Evolutionary conservation across 1,140 invertebrate species (phyloP), one percentile per base, ranked within the genome.

Genomic region (Orius insidiosus): DNA sequence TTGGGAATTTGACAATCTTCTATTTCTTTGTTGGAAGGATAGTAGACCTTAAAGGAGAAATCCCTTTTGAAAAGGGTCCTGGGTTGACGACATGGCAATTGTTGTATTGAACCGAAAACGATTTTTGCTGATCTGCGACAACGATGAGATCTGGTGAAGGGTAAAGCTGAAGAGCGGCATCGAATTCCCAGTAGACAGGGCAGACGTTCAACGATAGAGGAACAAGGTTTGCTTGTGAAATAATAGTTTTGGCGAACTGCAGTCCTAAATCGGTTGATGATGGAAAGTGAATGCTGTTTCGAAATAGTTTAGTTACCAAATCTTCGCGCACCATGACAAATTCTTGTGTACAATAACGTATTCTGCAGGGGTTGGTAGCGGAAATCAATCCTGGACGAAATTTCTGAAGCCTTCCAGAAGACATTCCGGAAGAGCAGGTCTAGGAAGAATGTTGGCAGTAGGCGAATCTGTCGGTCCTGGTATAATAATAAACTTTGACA

Each of bases 331-430:
- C 74, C 4, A 97, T 65, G 0, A 94, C 77, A 54, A 98, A 92
- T 67, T 96, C 87, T 60, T 90, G 87, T 0, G 85, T 89, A 61
- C 89, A 95, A 60, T 93, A 97, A 58, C 94, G 89, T 52, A 98
- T 75, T 45, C 89, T 74, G 60, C 87, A 94, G 0, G 94, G 94
- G 68, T 97, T 97, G 42, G 84, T 80, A 0, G 87, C 72, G 55
- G 96, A 80, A 48, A 81, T 69, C 2, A 82, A 75, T 40, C 74
- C 74, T 11, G 85, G 39, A 93, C 70, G 54, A 70, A 65, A 52
- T 71, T 71, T 15, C 70, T 67, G 39, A 80, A 70, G 34, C 85
- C 78, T 55, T 79, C 70, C 6, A 80, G 76, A 11, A 92, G 63
- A 49, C 65, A 71, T 30, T 75, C 69, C 10, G 88, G 84, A 32